Evolutionary conservation across 2,113 vertebrate genomes (phyloP).

Genomic region (Xiphophorus hellerii): DNA sequence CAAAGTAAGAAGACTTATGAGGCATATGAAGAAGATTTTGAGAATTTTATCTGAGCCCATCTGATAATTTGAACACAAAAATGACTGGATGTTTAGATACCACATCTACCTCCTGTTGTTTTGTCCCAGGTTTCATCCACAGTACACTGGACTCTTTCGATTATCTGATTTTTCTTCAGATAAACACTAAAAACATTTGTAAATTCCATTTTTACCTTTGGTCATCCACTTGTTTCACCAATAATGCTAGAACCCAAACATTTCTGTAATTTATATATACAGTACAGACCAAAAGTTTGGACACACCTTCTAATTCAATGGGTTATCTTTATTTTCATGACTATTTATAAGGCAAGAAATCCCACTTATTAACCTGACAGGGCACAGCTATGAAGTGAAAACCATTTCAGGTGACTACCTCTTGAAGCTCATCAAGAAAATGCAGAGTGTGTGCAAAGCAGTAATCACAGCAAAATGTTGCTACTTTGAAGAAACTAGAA

Average conservation of each 20-base stretch:
- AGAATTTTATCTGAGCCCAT: neutral
- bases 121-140: conserved; percentile 45
- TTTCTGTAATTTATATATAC: conserved; percentile 25
- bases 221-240: neutral
- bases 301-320: no score
- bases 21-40: conserved; percentile 8
- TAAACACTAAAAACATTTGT: neutral
- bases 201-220: neutral
- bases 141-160: neutral
- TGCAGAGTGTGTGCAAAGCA: no score
- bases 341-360: no score
- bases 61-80: neutral
- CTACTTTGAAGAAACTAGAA: no score
- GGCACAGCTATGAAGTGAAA: no score
- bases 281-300: no score
- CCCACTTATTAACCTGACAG: no score
- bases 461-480: no score
- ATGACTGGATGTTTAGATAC: conserved; percentile 59
- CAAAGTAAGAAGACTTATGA: neutral
- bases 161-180: neutral
- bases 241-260: conserved; percentile 9
- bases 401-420: no score
- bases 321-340: no score
- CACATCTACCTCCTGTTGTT: conserved; percentile 70
- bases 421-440: no score